Evolutionary conservation across 2,113 vertebrate species (phyloP).

Genomic region (Zapus hudsonius): DNA sequence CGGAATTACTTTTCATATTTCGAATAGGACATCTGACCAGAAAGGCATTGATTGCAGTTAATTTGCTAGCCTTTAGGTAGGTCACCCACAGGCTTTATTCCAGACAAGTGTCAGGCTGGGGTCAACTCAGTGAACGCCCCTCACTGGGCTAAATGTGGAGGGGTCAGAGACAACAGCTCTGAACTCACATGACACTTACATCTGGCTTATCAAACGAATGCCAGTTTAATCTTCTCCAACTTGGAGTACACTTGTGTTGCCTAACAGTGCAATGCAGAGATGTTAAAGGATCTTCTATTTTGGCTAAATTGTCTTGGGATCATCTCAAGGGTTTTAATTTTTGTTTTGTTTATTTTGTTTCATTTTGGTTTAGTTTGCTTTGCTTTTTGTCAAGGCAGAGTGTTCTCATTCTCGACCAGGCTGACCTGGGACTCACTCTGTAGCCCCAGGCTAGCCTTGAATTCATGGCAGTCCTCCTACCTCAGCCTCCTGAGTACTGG

Average conservation of each 20-base stretch:
- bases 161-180: too few relatives aligned
- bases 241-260: neutral
- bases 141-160: fast-evolving
- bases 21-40: neutral
- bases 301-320: conserved; percentile 26
- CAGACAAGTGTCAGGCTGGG: too few relatives aligned
- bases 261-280: neutral
- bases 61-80: neutral
- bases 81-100: neutral
- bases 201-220: neutral
- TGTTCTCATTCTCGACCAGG: too few relatives aligned
- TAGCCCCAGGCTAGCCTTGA: too few relatives aligned
- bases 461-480: too few relatives aligned
- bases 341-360: too few relatives aligned
- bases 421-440: too few relatives aligned
- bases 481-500: too few relatives aligned
- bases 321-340: conserved; percentile 29
- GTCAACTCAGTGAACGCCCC: fast-evolving
- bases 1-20: conserved; percentile 46
- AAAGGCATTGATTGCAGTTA: neutral
- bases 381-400: too few relatives aligned
- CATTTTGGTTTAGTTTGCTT: too few relatives aligned
- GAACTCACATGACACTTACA: neutral
- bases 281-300: conserved; percentile 48
- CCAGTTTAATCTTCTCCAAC: neutral